Evolutionary conservation across 1,140 invertebrate genomes (phyloP).

Genomic region (Brachionus asplanchnoidis): DNA sequence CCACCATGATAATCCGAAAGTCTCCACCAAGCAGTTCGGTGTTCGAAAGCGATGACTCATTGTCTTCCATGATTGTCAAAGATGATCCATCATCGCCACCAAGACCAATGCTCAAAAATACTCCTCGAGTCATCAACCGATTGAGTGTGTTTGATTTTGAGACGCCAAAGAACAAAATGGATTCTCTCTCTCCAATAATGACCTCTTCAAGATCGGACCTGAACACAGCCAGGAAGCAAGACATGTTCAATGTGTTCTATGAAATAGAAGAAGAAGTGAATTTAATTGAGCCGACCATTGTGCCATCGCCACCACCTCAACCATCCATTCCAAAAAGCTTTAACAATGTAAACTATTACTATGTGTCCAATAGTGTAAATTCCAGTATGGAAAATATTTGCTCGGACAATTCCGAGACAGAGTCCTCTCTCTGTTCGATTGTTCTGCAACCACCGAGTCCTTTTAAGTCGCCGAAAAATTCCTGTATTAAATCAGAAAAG

Average conservation of each 20-base stretch:
- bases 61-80: constrained; percentile 1
- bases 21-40: neutral
- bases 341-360: constrained; percentile 14
- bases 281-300: neutral
- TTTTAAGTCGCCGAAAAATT: constrained; percentile 1
- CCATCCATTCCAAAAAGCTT: neutral
- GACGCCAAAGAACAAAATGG: neutral
- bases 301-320: neutral
- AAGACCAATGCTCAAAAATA: neutral
- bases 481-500: neutral
- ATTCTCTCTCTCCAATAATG: constrained; percentile 3
- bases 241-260: neutral
- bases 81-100: neutral
- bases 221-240: neutral
- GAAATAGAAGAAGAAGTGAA: constrained; percentile 16
- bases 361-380: neutral
- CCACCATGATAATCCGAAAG: neutral
- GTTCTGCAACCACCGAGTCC: constrained; percentile 12
- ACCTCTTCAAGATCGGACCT: constrained; percentile 6
- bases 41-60: neutral
- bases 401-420: neutral
- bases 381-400: neutral
- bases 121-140: neutral
- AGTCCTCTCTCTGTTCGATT: neutral
- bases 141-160: neutral